Percentiles rank a stretch among this genome's conserved stretches.
Conservation (phyloP, 2,888 invertebrate genomes). For the Pardosa pseudoannulata region DNA sequence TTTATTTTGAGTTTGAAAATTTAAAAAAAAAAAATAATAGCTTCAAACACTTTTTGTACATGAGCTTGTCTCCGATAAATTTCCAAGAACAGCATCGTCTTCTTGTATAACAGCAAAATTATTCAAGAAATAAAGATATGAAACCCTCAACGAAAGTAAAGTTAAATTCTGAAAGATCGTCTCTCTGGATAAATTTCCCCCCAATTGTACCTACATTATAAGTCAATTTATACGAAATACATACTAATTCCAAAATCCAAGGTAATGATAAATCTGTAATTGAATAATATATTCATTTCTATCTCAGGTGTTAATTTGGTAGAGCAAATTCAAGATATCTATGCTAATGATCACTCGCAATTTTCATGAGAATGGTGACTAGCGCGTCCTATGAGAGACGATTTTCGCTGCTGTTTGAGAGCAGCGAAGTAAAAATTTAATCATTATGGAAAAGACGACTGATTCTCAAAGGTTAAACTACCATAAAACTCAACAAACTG, state of each 20-base stretch:
- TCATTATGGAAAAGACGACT: constrained; percentile 43
- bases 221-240: no score
- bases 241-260: neutral
- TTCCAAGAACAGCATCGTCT: neutral
- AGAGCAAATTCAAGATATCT: constrained; percentile 9
- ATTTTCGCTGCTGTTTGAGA: neutral
- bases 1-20: neutral
- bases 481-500: constrained; percentile 23
- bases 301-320: constrained; percentile 36
- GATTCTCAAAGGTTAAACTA: constrained; percentile 42
- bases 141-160: neutral
- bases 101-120: neutral
- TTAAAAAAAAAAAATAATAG: no score
- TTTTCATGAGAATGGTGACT: constrained; percentile 29
- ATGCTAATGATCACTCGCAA: constrained; percentile 20
- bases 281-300: constrained; percentile 14
- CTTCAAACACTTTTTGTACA: no score
- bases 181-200: constrained; percentile 13
- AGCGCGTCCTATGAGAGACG: constrained; percentile 25
- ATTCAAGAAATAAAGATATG: neutral
- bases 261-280: constrained; percentile 1
- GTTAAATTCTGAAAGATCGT: constrained; percentile 10
- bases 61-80: neutral
- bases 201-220: neutral
- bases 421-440: constrained; percentile 21